Percentiles rank a stretch among this genome's conserved stretches.
These are phyloP conservation scores for Venustaconcha ellipsiformis DNA, from an alignment of 1,140 invertebrate species.

Conservation along the genomic window DNA sequence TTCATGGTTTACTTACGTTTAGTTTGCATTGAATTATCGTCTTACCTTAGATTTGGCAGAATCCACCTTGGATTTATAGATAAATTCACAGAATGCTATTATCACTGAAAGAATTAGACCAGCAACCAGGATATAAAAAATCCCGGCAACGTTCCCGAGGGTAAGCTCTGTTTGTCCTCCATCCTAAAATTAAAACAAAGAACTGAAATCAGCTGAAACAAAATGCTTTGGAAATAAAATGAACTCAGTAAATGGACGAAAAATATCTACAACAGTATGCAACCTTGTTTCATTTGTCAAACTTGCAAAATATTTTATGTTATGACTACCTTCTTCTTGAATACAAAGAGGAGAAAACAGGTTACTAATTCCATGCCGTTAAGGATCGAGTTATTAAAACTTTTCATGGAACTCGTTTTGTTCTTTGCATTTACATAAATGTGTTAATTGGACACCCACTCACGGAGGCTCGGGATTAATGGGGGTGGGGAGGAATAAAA, in stretches of 20 bases:
- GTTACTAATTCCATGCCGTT: not conserved
- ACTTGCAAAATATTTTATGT: not conserved
- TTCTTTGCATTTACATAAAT: no score
- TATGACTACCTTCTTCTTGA: not conserved
- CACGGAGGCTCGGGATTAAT: no score
- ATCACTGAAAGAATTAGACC: slow-evolving; percentile 89
- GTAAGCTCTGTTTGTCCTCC: slow-evolving; percentile 90
- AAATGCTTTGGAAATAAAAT: no score
- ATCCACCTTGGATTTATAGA: slow-evolving; percentile 61
- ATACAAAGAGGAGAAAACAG: not conserved
- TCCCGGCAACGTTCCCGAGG: slow-evolving; percentile 96
- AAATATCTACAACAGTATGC: not conserved
- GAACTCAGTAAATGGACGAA: not conserved
- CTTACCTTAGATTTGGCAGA: slow-evolving; percentile 57
- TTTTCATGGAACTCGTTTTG: not conserved
- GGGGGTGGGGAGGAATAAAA: no score
- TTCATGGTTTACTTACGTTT: no score
- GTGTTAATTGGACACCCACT: no score
- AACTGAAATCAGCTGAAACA: slow-evolving; percentile 4
- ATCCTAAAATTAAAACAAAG: slow-evolving; percentile 73
- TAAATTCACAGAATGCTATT: slow-evolving; percentile 91
- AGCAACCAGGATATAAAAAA: slow-evolving; percentile 98
- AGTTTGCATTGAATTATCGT: no score
- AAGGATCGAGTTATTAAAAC: not conserved
- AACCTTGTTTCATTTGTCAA: not conserved